Evolutionary conservation across 2,797 vertebrate species (phyloP).

Genomic region (Ciconia nigra): DNA sequence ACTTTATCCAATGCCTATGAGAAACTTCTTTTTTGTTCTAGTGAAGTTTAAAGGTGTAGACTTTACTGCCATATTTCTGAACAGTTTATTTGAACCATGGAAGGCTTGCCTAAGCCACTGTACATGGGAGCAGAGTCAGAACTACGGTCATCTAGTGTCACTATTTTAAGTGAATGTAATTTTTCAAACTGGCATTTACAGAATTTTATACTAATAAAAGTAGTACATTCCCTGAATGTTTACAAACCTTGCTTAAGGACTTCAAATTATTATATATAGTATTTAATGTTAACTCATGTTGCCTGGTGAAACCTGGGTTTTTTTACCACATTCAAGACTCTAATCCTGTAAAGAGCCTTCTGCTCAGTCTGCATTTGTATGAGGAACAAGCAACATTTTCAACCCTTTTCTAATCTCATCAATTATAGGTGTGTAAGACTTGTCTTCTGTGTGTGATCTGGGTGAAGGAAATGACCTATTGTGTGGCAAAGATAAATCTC

Average conservation of each 20-base stretch:
- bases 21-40: neutral
- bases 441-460: neutral
- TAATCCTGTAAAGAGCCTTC: neutral
- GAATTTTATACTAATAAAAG: neutral
- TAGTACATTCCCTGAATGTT: neutral
- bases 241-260: neutral
- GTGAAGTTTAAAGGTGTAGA: neutral
- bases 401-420: neutral
- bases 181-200: neutral
- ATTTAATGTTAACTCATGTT: neutral
- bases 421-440: neutral
- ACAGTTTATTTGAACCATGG: neutral
- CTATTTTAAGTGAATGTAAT: neutral
- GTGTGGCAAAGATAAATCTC: neutral
- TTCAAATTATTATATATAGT: neutral
- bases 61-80: neutral
- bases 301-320: accelerated
- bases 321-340: neutral
- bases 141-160: neutral
- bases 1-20: neutral
- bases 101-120: neutral
- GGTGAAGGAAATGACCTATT: neutral
- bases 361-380: neutral
- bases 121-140: neutral
- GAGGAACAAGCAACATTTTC: neutral